Base-by-base conservation (phyloP, 2,888 invertebrate genomes). In the Abrostola tripartita region DNA sequence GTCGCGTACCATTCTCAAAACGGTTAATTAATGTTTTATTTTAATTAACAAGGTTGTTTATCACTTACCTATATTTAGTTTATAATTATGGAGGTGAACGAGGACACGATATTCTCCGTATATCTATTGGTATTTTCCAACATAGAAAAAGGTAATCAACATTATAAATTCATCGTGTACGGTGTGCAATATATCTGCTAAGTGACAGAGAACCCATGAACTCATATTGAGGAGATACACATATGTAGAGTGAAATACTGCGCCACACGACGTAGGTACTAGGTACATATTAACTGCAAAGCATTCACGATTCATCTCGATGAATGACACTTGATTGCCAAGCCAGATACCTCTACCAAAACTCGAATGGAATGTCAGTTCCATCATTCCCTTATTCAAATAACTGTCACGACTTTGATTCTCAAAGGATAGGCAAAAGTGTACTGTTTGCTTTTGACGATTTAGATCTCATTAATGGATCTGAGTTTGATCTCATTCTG, bases 291-390 rank as follows among this genome's bases (percentile, higher is more conserved):
- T 63, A 54, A 59, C 55, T 61, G 57, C 51, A 53, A 40, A 70
- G 68, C 50, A 58, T 76, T 76, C 44, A 47, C 44, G 44, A 47
- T 47, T 47, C 68, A 61, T 63, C 61, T 54, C 68, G 58, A 68
- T 68, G 64, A 72, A 76, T 60, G 64, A 73, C 74, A 73, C 74
- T 76, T 64, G 64, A 76, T 76, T 64, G 68, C 47, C 75, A 24
- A 47, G 44, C 44, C 14, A 47, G 44, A 14, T 60, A 57, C 37
- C 50, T 42, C 38, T 40, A 35, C 68, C 58, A 57, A 44, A 38
- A 52, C 50, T 55, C 59, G 58, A 56, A 51, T 60, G 65, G 75
- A 74, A 71, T 71, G 64, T 52, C 64, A 57, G 70, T 69, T 67
- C 60, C 53, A 68, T 54, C 44, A 52, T 52, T 58, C 40, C 51